Base-by-base conservation (phyloP, 2,113 vertebrate species). In the Channa maculata region DNA sequence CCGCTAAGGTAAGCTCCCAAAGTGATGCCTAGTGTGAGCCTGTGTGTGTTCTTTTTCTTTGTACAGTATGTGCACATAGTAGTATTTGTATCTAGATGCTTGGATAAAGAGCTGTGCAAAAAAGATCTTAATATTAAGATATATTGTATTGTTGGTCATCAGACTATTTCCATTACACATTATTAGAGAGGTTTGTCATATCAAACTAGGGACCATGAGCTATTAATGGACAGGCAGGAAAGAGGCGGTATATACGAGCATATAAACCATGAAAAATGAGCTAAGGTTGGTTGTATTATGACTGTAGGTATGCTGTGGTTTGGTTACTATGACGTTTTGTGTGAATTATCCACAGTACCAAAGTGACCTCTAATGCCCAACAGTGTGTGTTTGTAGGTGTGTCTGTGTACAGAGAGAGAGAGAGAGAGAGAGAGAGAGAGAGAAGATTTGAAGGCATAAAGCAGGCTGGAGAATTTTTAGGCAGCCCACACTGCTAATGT, bases 271-370 rank as follows among this genome's bases (percentile, higher is more conserved):
- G 14, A 75, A 60, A 5, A 66, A 12, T 45, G 41, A 33, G 14
- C 46, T 52, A 39, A 44, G 50, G 49, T 9, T 36, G 33, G 8
- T 54, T 71, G 36, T 55, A 46, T 50, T 11, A 65, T 49, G 58
- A 44, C 55, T 64, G 8, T 53, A n/a, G 34, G 15, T 49, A 15
- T 41, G 13, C 38, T 33, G n/a, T 45, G 38, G 75, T 45, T 5
- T 55, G 37, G 71, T 68, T 60, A 73, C 65, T 60, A 76, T 68
- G 66, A 67, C 43, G 36, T 52, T 51, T 58, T 37, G 41, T 61
- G 45, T 43, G 24, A 2, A 52, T 13, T 6, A 34, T 14, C 38
- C 39, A 51, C 37, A 44, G 14, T 12, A 62, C 5, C 33, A 71
- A 43, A 55, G 44, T 66, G 33, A 71, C 64, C 65, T 68, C 37